Conservation (phyloP, 2,797 vertebrate genomes). For the Pseudomugil tenellus region DNA sequence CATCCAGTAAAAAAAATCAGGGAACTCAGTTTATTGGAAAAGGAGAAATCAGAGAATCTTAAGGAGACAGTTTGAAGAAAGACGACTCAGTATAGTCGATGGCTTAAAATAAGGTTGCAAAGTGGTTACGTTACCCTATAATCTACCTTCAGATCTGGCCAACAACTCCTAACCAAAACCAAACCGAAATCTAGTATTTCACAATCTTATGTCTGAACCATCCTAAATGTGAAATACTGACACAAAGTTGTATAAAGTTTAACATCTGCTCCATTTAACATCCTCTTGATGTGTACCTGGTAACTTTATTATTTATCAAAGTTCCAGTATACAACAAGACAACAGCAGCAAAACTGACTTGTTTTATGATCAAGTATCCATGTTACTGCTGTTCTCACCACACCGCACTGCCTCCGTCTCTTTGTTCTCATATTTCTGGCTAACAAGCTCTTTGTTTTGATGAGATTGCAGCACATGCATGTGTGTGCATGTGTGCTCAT, state of each 20-base stretch:
- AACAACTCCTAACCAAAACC: not conserved
- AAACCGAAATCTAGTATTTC: not conserved
- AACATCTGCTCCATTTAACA: not conserved
- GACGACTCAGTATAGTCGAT: not conserved
- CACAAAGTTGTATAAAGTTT: not conserved
- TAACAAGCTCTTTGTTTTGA: not conserved
- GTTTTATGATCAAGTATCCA: not conserved
- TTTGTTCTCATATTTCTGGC: not conserved
- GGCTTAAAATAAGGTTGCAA: not conserved
- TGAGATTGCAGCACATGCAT: not conserved
- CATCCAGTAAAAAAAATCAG: slow-evolving; percentile 6
- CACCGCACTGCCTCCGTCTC: not conserved
- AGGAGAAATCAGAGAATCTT: not conserved
- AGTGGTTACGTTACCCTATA: not conserved
- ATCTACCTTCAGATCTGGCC: not conserved
- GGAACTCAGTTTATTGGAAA: not conserved
- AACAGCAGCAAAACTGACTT: not conserved
- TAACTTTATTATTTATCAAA: not conserved
- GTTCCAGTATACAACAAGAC: not conserved
- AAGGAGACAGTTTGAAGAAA: not conserved
- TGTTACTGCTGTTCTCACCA: not conserved
- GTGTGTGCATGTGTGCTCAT: not conserved
- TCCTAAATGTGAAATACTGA: not conserved
- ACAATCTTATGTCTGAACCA: not conserved
- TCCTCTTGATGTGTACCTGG: not conserved